Evolutionary conservation across 1,140 invertebrate genomes (phyloP), one percentile per base, ranked within the genome.

Genomic region (Brachystomella parvula): DNA sequence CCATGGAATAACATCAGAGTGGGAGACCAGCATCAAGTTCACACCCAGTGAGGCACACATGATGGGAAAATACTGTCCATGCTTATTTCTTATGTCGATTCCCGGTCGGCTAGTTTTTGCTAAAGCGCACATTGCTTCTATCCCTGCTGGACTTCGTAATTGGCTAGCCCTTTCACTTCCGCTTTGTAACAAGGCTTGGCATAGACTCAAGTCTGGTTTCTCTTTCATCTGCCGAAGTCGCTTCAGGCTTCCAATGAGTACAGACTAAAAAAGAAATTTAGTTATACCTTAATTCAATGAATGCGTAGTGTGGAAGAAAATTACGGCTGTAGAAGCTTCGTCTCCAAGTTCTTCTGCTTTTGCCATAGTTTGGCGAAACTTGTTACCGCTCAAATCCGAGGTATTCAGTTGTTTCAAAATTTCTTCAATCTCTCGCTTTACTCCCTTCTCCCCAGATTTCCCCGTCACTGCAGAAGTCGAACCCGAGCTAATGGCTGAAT

Each of bases 31-130:
- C 3, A 60, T 44, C 12, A 66, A 15, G 21, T 29, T 6, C 17
- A 60, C 21, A 26, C 3, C 60, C 12, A 67, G 35, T 33, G 39
- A 39, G 2, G 60, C 17, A 15, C 3, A 44, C 31, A 63, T 21
- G 2, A 47, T 47, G 53, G 59, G 32, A 15, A 15, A 12, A 3
- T 31, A 32, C 3, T 53, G 49, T 59, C 56, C 35, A 17, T 65
- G 58, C 66, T 73, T 71, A 26, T 57, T 35, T 44, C 71, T 68
- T 24, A 65, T 47, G 59, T 67, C 67, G 2, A 32, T 64, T 26
- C n/a, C 60, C 28, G 17, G 32, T 6, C 17, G 49, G 15, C 33
- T 49, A 21, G 30, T 67, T 63, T 39, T 60, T 3, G 35, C 31
- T 30, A 47, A 31, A 26, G 26, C 39, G 12, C 47, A 72, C 2